A percentile compares a stretch with the other conserved stretches of the same genome.
Conservation (phyloP, 2,113 vertebrate genomes). For the Callopanchax toddi region DNA sequence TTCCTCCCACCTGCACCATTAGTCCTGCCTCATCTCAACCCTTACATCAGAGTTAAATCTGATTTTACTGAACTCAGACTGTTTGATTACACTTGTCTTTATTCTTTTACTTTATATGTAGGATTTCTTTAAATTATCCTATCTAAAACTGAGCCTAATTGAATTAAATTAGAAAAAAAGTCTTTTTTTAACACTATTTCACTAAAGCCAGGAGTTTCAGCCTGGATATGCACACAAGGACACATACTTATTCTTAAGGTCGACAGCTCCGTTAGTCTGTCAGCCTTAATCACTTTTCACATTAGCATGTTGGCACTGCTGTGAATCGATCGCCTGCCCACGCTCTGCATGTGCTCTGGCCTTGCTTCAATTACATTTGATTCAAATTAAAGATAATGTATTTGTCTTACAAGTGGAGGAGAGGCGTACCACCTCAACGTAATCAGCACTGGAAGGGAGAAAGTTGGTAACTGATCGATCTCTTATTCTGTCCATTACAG, state of each 20-base stretch:
- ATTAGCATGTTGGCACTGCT: conserved; percentile 50
- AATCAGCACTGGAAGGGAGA: conserved; percentile 47
- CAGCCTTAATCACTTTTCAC: conserved; percentile 51
- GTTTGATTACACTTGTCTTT: no score
- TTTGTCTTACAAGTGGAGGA: conserved; percentile 58
- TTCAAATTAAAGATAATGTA: conserved; percentile 64
- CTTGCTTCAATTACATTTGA: conserved; percentile 60
- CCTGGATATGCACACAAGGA: conserved; percentile 35
- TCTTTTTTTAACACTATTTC: not conserved
- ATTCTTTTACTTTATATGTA: no score
- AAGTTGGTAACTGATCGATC: conserved; percentile 44
- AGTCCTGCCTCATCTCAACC: no score
- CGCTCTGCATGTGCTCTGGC: conserved; percentile 28
- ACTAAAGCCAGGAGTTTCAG: not conserved
- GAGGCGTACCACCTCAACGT: conserved; percentile 42
- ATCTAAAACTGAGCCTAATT: no score
- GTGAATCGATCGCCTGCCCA: conserved; percentile 45
- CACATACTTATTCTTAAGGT: conserved; percentile 40
- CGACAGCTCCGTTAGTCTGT: conserved; percentile 39
- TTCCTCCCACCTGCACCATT: no score
- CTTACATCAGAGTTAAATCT: no score
- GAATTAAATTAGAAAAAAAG: not conserved
- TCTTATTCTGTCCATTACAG: conserved; percentile 18
- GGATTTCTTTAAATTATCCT: no score
- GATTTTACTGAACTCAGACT: no score